Conservation (phyloP, 2,113 vertebrate species). For the Oxyruncus cristatus region DNA sequence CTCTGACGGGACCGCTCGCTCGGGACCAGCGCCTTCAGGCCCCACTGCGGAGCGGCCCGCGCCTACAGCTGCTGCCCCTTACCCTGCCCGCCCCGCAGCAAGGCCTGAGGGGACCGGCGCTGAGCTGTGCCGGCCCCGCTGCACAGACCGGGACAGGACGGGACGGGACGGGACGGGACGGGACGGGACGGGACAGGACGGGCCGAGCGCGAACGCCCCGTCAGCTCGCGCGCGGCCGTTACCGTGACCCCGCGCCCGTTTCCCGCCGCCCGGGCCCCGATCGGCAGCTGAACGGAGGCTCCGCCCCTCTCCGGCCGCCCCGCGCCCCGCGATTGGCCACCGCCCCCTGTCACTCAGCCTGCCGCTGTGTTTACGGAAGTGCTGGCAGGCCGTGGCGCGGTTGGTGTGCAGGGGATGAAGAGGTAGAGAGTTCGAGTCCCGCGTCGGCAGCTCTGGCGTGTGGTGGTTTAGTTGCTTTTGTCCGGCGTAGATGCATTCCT, state of each 20-base stretch:
- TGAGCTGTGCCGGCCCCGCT: background rate
- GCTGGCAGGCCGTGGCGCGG: rapidly evolving
- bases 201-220: background rate
- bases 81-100: too few relatives aligned
- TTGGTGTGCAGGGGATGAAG: rapidly evolving
- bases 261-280: background rate
- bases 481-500: rapidly evolving
- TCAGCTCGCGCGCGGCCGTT: rapidly evolving
- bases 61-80: background rate
- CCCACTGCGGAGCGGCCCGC: background rate
- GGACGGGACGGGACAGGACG: too few relatives aligned
- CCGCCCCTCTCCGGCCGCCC: rapidly evolving
- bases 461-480: background rate
- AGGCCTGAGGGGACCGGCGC: background rate
- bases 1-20: background rate
- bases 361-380: background rate
- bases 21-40: background rate
- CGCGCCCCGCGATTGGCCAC: rapidly evolving
- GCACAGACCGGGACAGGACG: too few relatives aligned
- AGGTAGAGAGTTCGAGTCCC: rapidly evolving
- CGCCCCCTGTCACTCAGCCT: rapidly evolving
- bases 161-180: too few relatives aligned
- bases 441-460: rapidly evolving
- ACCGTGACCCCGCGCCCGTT: rapidly evolving
- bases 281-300: rapidly evolving